Evolutionary conservation across 2,888 invertebrate genomes (phyloP).

Genomic region (Chrysina gloriosa): DNA sequence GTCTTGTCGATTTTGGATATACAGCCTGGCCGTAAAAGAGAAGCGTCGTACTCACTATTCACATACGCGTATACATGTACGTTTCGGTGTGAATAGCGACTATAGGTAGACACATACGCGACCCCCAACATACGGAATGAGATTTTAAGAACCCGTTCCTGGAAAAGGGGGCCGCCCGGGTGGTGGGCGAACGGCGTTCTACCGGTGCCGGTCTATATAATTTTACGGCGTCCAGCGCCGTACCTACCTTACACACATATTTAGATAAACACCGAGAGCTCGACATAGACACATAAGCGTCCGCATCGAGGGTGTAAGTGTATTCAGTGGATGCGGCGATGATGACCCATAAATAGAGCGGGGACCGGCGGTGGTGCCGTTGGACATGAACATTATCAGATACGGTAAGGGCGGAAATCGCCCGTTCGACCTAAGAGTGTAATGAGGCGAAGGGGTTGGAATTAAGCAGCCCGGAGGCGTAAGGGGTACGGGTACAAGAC

Average conservation of each 20-base stretch:
- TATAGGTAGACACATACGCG: conserved; percentile 12
- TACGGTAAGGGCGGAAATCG: conserved; percentile 63
- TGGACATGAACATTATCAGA: conserved; percentile 58
- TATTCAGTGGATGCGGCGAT: conserved; percentile 44
- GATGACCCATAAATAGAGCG: conserved; percentile 48
- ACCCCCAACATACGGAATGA: conserved; percentile 27
- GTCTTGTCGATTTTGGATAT: conserved; percentile 37
- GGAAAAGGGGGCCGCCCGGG: not conserved
- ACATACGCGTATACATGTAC: conserved; percentile 10
- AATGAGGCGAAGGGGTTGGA: conserved; percentile 64
- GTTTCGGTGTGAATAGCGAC: not conserved
- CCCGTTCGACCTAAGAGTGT: conserved; percentile 62
- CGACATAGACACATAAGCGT: conserved; percentile 36
- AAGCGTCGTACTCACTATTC: not conserved
- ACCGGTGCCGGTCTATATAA: conserved; percentile 35
- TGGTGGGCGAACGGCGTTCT: conserved; percentile 2
- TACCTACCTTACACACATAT: conserved; percentile 36
- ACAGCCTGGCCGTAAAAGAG: conserved; percentile 23
- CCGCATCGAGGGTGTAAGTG: conserved; percentile 40
- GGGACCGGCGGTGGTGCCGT: conserved; percentile 37
- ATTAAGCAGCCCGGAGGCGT: conserved; percentile 57
- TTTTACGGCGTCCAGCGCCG: conserved; percentile 22
- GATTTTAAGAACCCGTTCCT: conserved; percentile 33
- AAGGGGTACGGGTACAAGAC: conserved; percentile 57
- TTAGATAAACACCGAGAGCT: conserved; percentile 40